These are phyloP conservation scores for Phylloscopus whistleri DNA, from an alignment of 2,113 vertebrate species.

Conservation along the genomic window DNA sequence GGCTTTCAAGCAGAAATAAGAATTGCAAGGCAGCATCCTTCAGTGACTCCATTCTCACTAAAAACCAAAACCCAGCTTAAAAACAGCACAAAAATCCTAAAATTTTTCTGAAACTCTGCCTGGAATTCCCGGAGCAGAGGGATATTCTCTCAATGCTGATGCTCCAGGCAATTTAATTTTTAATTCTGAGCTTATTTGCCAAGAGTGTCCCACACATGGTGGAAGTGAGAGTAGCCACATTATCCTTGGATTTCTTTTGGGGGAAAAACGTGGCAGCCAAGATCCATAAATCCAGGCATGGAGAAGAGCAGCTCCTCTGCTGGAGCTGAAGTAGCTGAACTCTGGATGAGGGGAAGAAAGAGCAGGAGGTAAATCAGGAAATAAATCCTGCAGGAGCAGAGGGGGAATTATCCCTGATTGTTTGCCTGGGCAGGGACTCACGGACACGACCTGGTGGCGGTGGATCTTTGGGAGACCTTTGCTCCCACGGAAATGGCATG, in stretches of 20 bases:
- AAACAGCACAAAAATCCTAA: not conserved
- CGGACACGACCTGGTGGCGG: accelerated
- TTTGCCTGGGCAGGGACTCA: not conserved
- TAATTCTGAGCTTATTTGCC: not conserved
- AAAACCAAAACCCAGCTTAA: not conserved
- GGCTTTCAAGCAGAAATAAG: not conserved
- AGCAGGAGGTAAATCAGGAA: not conserved
- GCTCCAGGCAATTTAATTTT: not conserved
- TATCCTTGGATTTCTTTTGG: not conserved
- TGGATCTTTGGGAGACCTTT: not conserved
- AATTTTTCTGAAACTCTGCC: not conserved
- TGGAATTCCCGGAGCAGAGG: not conserved
- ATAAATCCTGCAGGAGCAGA: not conserved
- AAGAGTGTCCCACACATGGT: accelerated
- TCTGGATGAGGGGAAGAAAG: not conserved
- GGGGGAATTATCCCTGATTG: not conserved
- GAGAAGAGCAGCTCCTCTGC: not conserved
- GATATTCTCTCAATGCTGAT: not conserved
- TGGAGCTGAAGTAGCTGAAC: not conserved
- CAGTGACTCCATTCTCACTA: not conserved
- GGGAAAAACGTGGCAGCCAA: not conserved
- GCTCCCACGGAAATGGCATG: accelerated
- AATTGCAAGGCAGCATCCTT: not conserved
- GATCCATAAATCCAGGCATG: accelerated
- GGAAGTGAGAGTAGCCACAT: accelerated